Evolutionary conservation across 1,140 invertebrate species (phyloP), one percentile per base, ranked within the genome.

Genomic region (Oscheius sp.): DNA sequence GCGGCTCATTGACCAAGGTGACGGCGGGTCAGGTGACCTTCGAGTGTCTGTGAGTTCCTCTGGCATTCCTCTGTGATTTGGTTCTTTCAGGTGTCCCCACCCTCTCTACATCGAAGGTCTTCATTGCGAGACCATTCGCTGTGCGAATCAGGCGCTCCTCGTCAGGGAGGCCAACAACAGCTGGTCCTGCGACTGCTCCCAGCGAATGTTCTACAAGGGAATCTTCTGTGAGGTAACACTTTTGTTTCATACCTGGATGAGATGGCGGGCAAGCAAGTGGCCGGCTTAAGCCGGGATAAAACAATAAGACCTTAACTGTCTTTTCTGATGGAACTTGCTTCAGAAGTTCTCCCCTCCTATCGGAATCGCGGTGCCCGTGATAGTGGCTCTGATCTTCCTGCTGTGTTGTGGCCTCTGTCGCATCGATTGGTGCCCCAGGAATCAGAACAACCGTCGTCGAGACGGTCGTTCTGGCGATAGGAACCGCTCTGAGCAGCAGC

Each of bases 141-240:
- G 69, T 42, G 29, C 59, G 1, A 49, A 62, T 34, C 3, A 38
- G 10, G 69, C 52, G 13, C 20, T 7, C 10, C n/a, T 71, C 18
- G 3, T 18, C 2, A 10, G 2, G 10, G 31, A 26, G 1, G 4
- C 23, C 15, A 71, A 71, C 36, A 20, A 13, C 15, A 71, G 32
- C n/a, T 71, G 59, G 59, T 2, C 18, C 20, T 71, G 69, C 34
- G 69, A 71, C 52, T 71, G 69, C 29, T 42, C 31, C 1, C 52
- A 28, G 28, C 28, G 31, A 26, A 63, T n/a, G 23, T 71, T 71
- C 45, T 71, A 52, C n/a, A 28, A 35, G 28, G 59, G 59, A 18
- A 29, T 31, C 29, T 71, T 71, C 42, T 71, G 69, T 28, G 69
- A 71, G 18, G 58, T 61, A n/a, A n/a, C 4, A 7, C 32, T 63